Percentiles rank a stretch among this genome's conserved stretches.
Conservation (phyloP, 2,113 vertebrate genomes). For the Muntiacus muntjak region DNA sequence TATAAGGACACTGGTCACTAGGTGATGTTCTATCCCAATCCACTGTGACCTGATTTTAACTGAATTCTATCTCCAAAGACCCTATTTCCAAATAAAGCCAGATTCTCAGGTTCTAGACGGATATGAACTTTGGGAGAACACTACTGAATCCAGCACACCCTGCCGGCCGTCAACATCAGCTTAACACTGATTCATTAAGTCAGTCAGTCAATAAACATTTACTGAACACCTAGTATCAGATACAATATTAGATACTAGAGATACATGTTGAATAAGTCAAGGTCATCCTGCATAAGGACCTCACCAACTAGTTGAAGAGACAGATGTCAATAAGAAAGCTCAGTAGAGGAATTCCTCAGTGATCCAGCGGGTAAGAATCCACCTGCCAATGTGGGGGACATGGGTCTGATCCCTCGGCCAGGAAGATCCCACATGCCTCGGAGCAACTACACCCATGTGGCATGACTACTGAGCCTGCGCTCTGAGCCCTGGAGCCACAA, state of each 20-base stretch:
- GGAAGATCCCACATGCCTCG: neutral
- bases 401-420: neutral
- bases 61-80: neutral
- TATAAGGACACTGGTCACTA: neutral
- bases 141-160: too few species aligned
- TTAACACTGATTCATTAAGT: neutral
- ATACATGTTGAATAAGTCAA: neutral
- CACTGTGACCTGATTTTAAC: neutral
- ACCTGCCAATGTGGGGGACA: neutral
- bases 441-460: neutral
- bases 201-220: neutral
- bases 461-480: neutral
- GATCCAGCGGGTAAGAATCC: neutral
- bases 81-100: neutral
- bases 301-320: neutral
- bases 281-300: neutral
- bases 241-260: neutral
- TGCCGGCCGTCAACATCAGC: neutral
- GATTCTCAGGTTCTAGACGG: neutral
- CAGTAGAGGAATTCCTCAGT: neutral
- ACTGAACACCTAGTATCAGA: neutral
- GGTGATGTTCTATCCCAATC: neutral
- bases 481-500: accelerated
- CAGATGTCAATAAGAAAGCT: neutral
- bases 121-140: neutral